Evolutionary conservation across 2,113 vertebrate genomes (phyloP).

Genomic region (Salvator merianae): DNA sequence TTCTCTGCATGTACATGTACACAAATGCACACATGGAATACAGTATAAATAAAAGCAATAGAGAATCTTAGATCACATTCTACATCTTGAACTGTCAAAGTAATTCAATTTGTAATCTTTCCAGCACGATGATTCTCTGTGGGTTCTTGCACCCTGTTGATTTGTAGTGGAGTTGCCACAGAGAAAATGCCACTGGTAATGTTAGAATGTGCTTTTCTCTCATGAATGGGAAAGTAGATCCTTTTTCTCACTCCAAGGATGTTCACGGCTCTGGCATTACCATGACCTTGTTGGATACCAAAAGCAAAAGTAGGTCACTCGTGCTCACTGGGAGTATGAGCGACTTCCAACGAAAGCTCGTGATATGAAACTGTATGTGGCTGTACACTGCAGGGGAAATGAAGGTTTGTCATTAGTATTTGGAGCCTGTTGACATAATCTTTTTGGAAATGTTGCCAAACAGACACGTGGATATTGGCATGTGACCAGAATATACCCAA

Average conservation of each 20-base stretch:
- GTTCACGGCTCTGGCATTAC: accelerated
- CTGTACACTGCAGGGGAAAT: neutral
- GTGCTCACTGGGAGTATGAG: neutral
- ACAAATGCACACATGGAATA: too few relatives aligned
- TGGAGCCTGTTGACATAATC: neutral
- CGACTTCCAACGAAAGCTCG: neutral
- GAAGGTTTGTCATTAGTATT: neutral
- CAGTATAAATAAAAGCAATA: conserved; percentile 10
- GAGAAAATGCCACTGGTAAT: neutral
- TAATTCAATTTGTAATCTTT: conserved; percentile 20
- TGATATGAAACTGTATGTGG: neutral
- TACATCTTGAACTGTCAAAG: conserved; percentile 12
- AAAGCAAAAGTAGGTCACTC: neutral
- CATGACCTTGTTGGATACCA: neutral
- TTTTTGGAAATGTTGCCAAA: too few relatives aligned
- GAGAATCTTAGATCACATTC: conserved; percentile 1
- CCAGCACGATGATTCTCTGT: neutral
- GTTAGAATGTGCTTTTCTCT: conserved; percentile 15
- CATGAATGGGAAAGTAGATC: conserved; percentile 6
- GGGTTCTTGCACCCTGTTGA: neutral
- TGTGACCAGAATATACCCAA: neutral
- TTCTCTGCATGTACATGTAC: neutral
- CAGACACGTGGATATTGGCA: neutral
- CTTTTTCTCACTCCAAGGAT: neutral
- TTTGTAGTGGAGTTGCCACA: neutral